Percentiles rank a stretch among this genome's conserved stretches.
Conservation (phyloP, 2,797 vertebrate genomes). For the Pipistrellus kuhlii region DNA sequence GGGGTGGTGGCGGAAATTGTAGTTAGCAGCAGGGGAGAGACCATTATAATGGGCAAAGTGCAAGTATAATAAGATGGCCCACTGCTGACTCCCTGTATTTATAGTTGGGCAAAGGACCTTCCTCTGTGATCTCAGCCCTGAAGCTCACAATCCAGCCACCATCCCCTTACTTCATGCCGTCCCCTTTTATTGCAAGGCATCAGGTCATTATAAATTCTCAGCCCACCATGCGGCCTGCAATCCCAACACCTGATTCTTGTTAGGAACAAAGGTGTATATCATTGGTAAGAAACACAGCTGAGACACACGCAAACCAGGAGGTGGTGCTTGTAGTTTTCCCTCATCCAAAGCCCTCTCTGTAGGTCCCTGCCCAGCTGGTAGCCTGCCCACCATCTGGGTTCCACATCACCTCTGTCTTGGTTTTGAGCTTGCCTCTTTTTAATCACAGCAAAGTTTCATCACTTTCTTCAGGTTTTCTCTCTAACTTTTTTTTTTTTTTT, state of each 20-base stretch:
- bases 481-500: neutral
- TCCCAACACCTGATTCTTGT: neutral
- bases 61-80: neutral
- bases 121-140: neutral
- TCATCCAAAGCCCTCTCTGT: neutral
- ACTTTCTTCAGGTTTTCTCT: neutral
- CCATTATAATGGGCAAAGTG: neutral
- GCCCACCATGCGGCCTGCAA: neutral
- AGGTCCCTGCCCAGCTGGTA: neutral
- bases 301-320: neutral
- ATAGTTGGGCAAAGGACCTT: neutral
- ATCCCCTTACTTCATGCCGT: neutral
- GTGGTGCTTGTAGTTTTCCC: neutral
- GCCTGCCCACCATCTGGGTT: rapidly evolving
- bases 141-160: neutral
- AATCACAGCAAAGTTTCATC: neutral
- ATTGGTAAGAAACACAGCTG: neutral
- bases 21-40: neutral
- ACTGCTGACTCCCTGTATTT: neutral
- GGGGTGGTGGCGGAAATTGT: neutral
- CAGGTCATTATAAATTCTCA: neutral
- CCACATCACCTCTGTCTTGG: neutral
- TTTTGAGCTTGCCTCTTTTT: neutral
- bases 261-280: neutral
- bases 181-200: neutral